Base-by-base conservation (phyloP, 1,140 invertebrate species). In the Ostrea denselamellosa region DNA sequence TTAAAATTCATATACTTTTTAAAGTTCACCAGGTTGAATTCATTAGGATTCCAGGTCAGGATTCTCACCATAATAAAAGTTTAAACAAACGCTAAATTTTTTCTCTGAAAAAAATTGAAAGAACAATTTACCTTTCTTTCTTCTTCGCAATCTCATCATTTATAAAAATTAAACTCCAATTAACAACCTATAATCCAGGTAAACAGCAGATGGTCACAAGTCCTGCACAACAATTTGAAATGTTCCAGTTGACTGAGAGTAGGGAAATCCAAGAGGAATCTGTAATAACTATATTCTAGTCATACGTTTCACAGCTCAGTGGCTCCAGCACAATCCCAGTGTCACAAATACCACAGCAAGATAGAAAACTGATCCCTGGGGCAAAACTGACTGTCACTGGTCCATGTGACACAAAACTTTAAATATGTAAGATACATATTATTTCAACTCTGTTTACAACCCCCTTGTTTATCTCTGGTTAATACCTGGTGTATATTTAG, bases 371-470 rank as follows among this genome's bases (percentile, higher is more conserved):
- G 68, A 77, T 77, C 22, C 68, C 68, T 77, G 4, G 25, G 68
- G 68, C 68, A 25, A 25, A 9, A 4, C 65, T 62, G 17, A 19
- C 58, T 25, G 65, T 77, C 68, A 77, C 68, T 77, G 22, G 68
- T 22, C 68, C 68, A 77, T 77, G 68, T 77, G 68, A 77, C 68
- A 77, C 68, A 10, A 77, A 77, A 77, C 68, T 77, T 77, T 77
- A 77, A 77, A 77, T 77, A 77, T 77, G 68, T 77, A 77, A 77
- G 68, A 77, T 77, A 77, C 68, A 77, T 77, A 77, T 77, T 77
- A 77, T 77, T 77, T 77, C 68, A 77, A 77, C 68, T 77, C 68
- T 17, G 8, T 77, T 77, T 77, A 77, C 68, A 77, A 12, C 68
- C 68, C 68, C 68, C 68, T 77, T 77, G 68, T 77, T 77, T 77